A percentile compares a stretch with the other conserved stretches of the same genome.
Conservation (phyloP, 2,113 vertebrate species). For the Oenanthe melanoleuca region DNA sequence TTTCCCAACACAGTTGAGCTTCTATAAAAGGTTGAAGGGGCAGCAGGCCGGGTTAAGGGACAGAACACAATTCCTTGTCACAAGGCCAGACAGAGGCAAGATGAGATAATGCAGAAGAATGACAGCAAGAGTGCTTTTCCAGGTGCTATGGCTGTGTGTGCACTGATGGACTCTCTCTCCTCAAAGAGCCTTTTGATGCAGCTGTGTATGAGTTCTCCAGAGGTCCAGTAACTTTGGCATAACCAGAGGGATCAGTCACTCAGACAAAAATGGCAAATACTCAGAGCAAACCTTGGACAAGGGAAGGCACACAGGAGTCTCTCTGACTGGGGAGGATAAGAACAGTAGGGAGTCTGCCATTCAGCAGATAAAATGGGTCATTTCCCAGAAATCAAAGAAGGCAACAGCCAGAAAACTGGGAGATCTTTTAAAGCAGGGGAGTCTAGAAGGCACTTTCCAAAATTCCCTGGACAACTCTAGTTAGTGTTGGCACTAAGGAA, state of each 20-base stretch:
- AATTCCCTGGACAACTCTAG: not conserved
- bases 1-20: not conserved
- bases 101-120: not conserved
- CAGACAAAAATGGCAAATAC: not conserved
- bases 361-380: not conserved
- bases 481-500: not conserved
- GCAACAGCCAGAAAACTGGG: not conserved
- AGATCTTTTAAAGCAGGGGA: not conserved
- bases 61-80: not conserved
- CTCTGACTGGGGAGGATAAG: not conserved
- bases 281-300: not conserved
- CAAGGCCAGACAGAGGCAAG: not conserved
- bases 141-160: not conserved
- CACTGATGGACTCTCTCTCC: not conserved
- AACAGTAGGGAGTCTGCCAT: not conserved
- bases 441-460: not conserved
- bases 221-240: accelerated
- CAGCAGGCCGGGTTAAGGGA: not conserved
- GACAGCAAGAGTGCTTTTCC: not conserved
- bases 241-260: not conserved
- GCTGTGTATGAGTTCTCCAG: not conserved
- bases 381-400: not conserved
- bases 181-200: not conserved
- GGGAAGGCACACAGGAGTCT: not conserved
- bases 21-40: not conserved